Base-by-base conservation (phyloP, 2,888 invertebrate species). In the Nomada ruficornis region DNA sequence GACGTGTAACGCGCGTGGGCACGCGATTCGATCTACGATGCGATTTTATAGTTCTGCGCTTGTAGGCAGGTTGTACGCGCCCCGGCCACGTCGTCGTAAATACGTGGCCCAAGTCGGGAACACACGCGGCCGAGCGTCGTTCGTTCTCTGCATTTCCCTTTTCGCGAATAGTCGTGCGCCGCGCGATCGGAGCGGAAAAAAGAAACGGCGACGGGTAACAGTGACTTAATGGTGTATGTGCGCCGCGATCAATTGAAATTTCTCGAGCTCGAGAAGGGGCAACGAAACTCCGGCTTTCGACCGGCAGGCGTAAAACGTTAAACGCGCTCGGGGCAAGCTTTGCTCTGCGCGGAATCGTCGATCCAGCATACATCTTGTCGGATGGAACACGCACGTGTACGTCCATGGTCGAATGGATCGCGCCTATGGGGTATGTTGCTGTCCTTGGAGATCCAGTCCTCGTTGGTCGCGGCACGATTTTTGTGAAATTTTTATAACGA, bases 1-100 rank as follows among this genome's bases (percentile, higher is more conserved):
- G 73, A 69, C 68, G 67, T 15, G 63, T 67, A 62, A 62, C 15
- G 60, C 60, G 65, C 65, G 71, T 67, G 70, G 73, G 13, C n/a
- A 54, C 23, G 44, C 68, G 20, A 42, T 36, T 62, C 74, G 70
- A 80, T 76, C 70, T 65, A 75, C 65, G 65, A 47, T 36, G 13
- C 26, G 29, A 42, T 55, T 50, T 50, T 75, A 10, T 54, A 62
- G 47, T 62, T 63, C 13, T 15, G 44, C 26, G 57, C 72, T 62
- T 44, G 79, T 72, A 72, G 64, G 77, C 79, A 84, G 83, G 85
- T 86, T 65, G 86, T 88, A 85, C 36, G 36, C 29, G 42, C 36
- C 73, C 50, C 13, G 78, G 78, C 80, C 82, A 68, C 67, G 78
- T 63, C 83, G 82, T 89, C 88, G 88, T 88, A 89, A 89, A 89